Evolutionary conservation across 1,140 invertebrate genomes (phyloP).

Genomic region (Trichoplusia ni): DNA sequence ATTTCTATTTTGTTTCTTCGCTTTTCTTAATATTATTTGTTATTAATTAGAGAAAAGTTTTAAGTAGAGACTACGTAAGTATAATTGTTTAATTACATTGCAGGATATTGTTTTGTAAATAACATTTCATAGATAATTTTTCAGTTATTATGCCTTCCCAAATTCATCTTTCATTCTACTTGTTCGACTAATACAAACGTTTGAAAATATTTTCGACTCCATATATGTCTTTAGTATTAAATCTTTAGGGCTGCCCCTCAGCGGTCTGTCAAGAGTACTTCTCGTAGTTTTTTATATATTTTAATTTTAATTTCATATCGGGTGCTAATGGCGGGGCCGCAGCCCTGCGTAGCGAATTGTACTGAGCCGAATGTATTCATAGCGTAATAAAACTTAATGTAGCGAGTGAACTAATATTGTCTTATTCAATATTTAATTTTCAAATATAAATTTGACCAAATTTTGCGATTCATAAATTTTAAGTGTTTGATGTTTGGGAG

Average conservation of each 20-base stretch:
- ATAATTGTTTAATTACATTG: too few relatives aligned
- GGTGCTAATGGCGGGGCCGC: slow-evolving; percentile 75
- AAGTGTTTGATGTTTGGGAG: slow-evolving; percentile 16
- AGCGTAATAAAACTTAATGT: slow-evolving; percentile 78
- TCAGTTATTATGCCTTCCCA: too few relatives aligned
- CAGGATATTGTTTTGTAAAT: too few relatives aligned
- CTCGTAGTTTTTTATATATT: slow-evolving; percentile 77
- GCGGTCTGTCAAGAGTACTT: slow-evolving; percentile 76
- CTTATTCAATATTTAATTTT: slow-evolving; percentile 79
- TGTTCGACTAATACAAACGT: too few relatives aligned
- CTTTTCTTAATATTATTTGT: background rate
- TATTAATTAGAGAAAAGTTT: background rate
- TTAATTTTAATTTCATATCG: slow-evolving; percentile 82
- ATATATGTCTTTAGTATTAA: slow-evolving; percentile 47
- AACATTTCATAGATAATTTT: too few relatives aligned
- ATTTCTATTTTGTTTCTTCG: background rate
- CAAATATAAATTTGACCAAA: slow-evolving; percentile 69
- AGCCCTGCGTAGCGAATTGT: slow-evolving; percentile 78
- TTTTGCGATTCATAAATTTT: slow-evolving; percentile 76
- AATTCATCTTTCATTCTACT: too few relatives aligned
- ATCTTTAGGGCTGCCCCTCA: slow-evolving; percentile 77
- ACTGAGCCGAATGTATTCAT: slow-evolving; percentile 75
- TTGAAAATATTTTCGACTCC: slow-evolving; percentile 46
- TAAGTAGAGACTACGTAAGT: too few relatives aligned
- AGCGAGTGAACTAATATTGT: slow-evolving; percentile 81